Percentiles rank a stretch among this genome's conserved stretches.
phyloP scores from a whole-genome alignment of 92 coral and sea anemone genomes.

The Paragorgia papillata region DNA sequence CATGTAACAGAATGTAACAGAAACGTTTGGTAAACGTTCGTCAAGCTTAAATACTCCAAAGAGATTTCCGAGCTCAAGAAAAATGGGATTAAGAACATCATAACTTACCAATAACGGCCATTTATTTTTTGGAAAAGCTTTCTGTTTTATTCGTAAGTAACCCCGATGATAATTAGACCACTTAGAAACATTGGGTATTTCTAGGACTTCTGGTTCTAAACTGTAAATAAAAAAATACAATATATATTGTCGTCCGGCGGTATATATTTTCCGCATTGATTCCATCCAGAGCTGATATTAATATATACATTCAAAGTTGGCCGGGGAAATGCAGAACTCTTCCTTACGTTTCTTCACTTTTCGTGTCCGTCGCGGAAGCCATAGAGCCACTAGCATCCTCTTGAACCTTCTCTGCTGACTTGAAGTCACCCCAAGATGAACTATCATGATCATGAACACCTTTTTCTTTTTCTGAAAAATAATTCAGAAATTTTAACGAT shows the following conservation, averaged over 20 bases:
- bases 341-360: slow-evolving; percentile 16
- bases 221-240: slow-evolving; percentile 21
- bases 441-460: neutral
- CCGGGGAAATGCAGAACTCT: neutral
- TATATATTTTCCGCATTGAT: too few species aligned
- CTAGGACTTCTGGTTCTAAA: slow-evolving; percentile 50
- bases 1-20: too few species aligned
- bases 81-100: too few species aligned
- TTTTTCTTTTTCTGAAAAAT: slow-evolving; percentile 14
- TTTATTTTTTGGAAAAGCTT: slow-evolving; percentile 87
- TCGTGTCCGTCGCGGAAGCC: neutral
- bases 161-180: slow-evolving; percentile 73
- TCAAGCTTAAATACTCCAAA: too few species aligned
- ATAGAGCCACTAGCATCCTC: neutral
- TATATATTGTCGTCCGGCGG: neutral
- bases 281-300: neutral
- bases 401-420: slow-evolving; percentile 22
- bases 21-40: too few species aligned
- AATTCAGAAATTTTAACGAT: too few species aligned
- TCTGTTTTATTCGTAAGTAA: slow-evolving; percentile 89
- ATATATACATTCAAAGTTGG: neutral
- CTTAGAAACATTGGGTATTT: slow-evolving; percentile 37
- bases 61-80: too few species aligned
- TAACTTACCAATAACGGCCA: slow-evolving; percentile 97
- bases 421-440: slow-evolving; percentile 20